Evolutionary conservation across 2,113 vertebrate genomes (phyloP).

Genomic region (Anas platyrhynchos): DNA sequence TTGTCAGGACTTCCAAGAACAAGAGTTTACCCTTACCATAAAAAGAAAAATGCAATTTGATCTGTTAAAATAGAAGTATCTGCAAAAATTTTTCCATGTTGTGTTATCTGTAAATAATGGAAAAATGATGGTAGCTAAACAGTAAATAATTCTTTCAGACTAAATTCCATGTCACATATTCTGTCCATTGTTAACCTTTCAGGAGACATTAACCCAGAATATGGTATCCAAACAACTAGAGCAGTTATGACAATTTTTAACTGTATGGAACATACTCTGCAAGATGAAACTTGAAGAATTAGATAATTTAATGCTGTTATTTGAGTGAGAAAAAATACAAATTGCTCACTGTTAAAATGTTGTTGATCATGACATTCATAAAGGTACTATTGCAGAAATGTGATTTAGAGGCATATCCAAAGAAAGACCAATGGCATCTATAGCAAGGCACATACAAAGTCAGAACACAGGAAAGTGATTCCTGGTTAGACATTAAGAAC

Average conservation of each 20-base stretch:
- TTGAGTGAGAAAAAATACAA: neutral
- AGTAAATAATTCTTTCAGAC: conserved; percentile 57
- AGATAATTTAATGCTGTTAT: neutral
- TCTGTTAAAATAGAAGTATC: conserved; percentile 51
- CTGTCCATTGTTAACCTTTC: conserved; percentile 52
- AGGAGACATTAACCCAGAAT: conserved; percentile 32
- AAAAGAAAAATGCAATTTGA: neutral
- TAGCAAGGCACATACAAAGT: neutral
- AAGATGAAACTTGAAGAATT: neutral
- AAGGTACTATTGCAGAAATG: neutral
- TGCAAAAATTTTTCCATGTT: conserved; percentile 36
- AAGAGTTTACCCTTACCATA: conserved; percentile 27
- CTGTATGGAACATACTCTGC: neutral
- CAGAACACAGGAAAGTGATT: neutral
- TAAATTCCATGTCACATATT: conserved; percentile 39
- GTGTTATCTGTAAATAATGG: conserved; percentile 50
- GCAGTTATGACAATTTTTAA: neutral
- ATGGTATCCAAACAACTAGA: neutral
- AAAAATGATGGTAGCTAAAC: conserved; percentile 32
- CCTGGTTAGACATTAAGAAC: neutral
- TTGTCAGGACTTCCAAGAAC: conserved; percentile 45
- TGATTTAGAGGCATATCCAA: neutral
- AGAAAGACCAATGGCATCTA: neutral
- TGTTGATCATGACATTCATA: neutral
- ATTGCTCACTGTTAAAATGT: neutral